Evolutionary conservation across 2,113 vertebrate genomes (phyloP), one percentile per base, ranked within the genome.

Genomic region (Paradisaea rubra): DNA sequence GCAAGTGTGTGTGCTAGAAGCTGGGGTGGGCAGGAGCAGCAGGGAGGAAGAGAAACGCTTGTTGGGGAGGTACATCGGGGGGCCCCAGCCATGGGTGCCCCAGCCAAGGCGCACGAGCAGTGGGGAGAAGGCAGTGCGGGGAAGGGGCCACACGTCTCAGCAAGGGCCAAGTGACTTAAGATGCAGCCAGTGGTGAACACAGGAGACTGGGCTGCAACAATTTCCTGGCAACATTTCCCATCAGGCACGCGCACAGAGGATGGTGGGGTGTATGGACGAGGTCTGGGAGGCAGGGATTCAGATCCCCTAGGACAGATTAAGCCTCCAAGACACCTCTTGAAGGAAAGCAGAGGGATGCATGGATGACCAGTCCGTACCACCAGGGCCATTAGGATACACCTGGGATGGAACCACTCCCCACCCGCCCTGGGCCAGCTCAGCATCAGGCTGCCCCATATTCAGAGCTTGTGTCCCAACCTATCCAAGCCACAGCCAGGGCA

Each of bases 311-410:
- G 42, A 80, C 24, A 33, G 15, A 18, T n/a, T 76, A 56, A 52
- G 17, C 54, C 19, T 86, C n/a, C n/a, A 13, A 49, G 37, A 15
- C 10, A 56, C 9, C 13, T 84, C 52, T 28, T 35, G 33, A 37
- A 63, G 27, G 22, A 69, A 42, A 63, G 50, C 28, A 83, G 63
- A 68, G n/a, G 17, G 66, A 76, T 35, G 53, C 13, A 22, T 5
- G 16, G 9, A 49, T 25, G 17, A 52, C 16, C 19, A 33, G 10
- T 57, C 20, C 39, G 61, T 69, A 30, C 30, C 1, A 2, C 11
- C 0, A 0, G 22, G 17, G 15, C 28, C 1, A 1, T 16, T 3
- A 3, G 44, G n/a, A 47, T 31, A n/a, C 31, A 24, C 21, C 16
- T 59, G 64, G 13, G 31, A 30, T 53, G 47, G 60, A 77, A 24